A percentile compares a stretch with the other conserved stretches of the same genome.
Conservation (phyloP, 1,140 invertebrate genomes). For the Pemphigus obesinymphae region DNA sequence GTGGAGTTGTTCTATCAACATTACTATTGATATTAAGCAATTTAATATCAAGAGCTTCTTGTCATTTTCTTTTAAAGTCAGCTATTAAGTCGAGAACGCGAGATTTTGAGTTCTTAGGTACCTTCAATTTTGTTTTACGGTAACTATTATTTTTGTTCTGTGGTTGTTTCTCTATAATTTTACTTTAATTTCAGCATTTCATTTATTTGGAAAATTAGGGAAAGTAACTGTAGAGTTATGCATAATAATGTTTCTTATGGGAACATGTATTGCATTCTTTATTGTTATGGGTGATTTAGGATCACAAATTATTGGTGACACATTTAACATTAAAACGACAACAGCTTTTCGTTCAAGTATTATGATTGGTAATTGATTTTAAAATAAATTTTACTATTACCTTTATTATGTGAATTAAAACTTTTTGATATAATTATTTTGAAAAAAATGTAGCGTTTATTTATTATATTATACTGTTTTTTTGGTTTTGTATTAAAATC, state of each 20-base stretch:
- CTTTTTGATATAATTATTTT: not conserved
- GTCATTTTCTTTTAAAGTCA: slow-evolving; percentile 87
- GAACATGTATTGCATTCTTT: slow-evolving; percentile 92
- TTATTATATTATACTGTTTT: no score
- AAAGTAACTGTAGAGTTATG: slow-evolving; percentile 87
- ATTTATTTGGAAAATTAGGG: slow-evolving; percentile 84
- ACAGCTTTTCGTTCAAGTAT: slow-evolving; percentile 61
- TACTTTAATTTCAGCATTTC: slow-evolving; percentile 64
- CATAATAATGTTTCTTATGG: slow-evolving; percentile 89
- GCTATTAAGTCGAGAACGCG: slow-evolving; percentile 78
- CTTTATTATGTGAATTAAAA: not conserved
- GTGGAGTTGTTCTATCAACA: slow-evolving; percentile 82
- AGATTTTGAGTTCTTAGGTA: slow-evolving; percentile 85
- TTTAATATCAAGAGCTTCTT: slow-evolving; percentile 80
- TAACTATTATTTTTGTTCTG: not conserved
- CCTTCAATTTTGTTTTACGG: no score
- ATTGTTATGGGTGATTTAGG: slow-evolving; percentile 96
- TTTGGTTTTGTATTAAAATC: not conserved
- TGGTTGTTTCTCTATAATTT: not conserved
- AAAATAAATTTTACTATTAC: not conserved
- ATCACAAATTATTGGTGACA: slow-evolving; percentile 79
- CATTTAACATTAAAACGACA: slow-evolving; percentile 69
- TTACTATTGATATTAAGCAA: slow-evolving; percentile 77
- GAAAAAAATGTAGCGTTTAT: no score
- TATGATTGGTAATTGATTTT: slow-evolving; percentile 51